Conservation (phyloP, 2,888 invertebrate genomes). For the Nemoura dubitans region DNA sequence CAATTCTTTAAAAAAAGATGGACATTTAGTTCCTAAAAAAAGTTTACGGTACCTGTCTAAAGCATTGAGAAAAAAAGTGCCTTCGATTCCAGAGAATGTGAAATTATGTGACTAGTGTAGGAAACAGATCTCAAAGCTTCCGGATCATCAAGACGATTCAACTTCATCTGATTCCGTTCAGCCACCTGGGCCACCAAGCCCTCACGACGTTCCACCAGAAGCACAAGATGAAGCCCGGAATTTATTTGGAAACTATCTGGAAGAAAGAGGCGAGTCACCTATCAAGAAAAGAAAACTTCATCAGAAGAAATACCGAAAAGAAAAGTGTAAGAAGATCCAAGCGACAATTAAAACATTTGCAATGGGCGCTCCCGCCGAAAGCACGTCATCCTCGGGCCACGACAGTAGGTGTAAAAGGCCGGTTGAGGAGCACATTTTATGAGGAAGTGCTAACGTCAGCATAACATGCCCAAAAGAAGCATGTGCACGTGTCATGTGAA, state of each 20-base stretch:
- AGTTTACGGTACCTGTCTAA: not conserved
- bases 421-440: too few species aligned
- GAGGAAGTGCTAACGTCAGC: too few species aligned
- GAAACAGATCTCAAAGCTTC: not conserved
- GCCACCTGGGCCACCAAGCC: not conserved
- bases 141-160: not conserved
- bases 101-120: not conserved
- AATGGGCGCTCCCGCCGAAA: not conserved
- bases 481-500: too few species aligned
- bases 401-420: too few species aligned
- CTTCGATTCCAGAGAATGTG: not conserved
- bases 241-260: not conserved
- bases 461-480: too few species aligned
- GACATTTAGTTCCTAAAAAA: not conserved
- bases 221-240: not conserved
- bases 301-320: not conserved
- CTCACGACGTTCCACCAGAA: not conserved
- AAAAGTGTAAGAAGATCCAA: not conserved
- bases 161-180: not conserved
- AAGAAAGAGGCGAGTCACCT: not conserved
- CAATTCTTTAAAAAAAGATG: not conserved
- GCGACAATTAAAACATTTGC: not conserved
- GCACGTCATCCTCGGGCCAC: not conserved
- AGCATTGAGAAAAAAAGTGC: not conserved
- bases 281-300: not conserved